Conservation (phyloP, 1,140 invertebrate species). For the Drosophila navojoa region DNA sequence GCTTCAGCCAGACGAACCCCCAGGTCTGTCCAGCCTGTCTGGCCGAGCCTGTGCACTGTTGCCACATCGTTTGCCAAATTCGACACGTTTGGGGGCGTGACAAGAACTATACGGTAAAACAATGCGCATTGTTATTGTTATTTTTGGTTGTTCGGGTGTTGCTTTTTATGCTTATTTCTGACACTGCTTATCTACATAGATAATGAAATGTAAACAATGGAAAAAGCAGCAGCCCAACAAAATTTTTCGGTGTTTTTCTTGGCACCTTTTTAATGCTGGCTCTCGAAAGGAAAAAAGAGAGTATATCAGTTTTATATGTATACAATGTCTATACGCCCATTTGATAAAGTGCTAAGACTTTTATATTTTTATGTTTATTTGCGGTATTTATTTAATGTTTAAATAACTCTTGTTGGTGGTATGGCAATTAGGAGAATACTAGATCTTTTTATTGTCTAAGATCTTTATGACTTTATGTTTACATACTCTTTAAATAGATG, state of each 20-base stretch:
- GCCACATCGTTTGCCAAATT: constrained; percentile 56
- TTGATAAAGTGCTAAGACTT: too few species aligned
- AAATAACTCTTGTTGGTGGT: too few species aligned
- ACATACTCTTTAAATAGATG: too few species aligned
- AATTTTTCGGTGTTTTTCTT: constrained; percentile 16
- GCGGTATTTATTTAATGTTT: too few species aligned
- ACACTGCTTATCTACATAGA: constrained; percentile 64
- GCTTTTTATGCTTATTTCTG: constrained; percentile 53
- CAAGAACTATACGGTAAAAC: constrained; percentile 42
- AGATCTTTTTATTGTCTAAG: too few species aligned
- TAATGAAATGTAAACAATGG: constrained; percentile 79
- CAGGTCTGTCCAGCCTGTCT: neutral
- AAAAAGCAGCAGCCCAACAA: constrained; percentile 33
- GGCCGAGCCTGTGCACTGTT: constrained; percentile 15
- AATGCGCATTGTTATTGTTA: constrained; percentile 38
- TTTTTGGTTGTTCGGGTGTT: constrained; percentile 37
- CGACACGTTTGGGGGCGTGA: constrained; percentile 67
- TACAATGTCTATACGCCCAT: too few species aligned
- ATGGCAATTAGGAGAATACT: too few species aligned
- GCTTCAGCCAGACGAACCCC: neutral
- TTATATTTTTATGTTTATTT: too few species aligned
- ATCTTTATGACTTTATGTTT: too few species aligned
- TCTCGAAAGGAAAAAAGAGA: too few species aligned
- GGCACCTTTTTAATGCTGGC: neutral
- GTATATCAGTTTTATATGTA: too few species aligned